Evolutionary conservation across 1,140 invertebrate genomes (phyloP), one percentile per base, ranked within the genome.

Genomic region (Globodera ellingtonae): DNA sequence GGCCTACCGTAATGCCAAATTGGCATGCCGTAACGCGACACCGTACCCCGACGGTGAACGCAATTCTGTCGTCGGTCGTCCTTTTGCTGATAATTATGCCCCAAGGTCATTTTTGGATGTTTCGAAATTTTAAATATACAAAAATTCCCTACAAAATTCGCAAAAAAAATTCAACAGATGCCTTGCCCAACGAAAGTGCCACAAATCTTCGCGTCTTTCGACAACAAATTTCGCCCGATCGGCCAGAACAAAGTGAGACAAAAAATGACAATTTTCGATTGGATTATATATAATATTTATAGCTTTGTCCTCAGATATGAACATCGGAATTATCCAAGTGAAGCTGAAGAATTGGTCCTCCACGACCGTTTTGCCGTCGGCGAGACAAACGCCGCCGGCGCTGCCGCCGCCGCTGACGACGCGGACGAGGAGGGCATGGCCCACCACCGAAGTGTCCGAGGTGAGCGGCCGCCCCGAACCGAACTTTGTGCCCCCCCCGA

Each of bases 311-410:
- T 2, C 56, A 77, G 75, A 77, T 24, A 62, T 77, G 46, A 77
- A 77, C 48, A 77, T 77, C n/a, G 75, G 75, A 10, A 62, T 77
- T 24, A 77, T 77, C 47, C 75, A 77, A 35, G 75, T 77, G n/a
- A 77, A 77, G 48, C 69, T 77, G 2, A 77, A 77, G 69, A 69
- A 77, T 77, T 77, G 75, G 75, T 62, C 62, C 1, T 62, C 75
- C 15, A 69, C 75, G 35, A 77, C 46, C 44, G 48, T 44, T 75
- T 62, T 47, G 65, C 44, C 47, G 67, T 46, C 65, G 35, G 52
- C 24, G 9, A 21, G 3, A 50, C 21, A 48, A 77, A 77, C 65
- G 24, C 9, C 24, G 44, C 44, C 18, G 73, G 52, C 8, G n/a
- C 46, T 35, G 47, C 35, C 46, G 48, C 56, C 56, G 65, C 13